Evolutionary conservation across 1,140 invertebrate species (phyloP), one percentile per base, ranked within the genome.

Genomic region (Penaeus vannamei): DNA sequence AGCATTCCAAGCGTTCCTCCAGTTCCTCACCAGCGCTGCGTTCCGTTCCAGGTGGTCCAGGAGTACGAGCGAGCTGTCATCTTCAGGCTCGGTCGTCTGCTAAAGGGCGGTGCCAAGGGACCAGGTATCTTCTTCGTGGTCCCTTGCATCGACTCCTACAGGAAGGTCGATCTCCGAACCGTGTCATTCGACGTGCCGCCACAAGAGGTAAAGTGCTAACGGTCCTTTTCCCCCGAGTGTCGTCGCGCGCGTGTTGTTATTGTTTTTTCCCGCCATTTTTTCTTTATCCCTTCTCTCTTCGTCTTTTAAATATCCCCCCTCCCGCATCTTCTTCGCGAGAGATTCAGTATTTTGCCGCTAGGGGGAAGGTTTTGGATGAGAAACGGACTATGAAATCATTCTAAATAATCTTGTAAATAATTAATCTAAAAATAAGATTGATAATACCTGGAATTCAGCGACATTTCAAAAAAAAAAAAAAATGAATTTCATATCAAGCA

Each of bases 151-250:
- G 94, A 95, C 89, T 93, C 93, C 53, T 94, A 94, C 92, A 93
- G 92, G 61, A 94, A 94, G 91, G 93, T 95, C 59, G 95, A 95
- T 92, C 92, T 95, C 62, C 92, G 94, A 90, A 94, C 94, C n/a
- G 93, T 94, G 23, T 94, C 94, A 2, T 95, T 95, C 92, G 94
- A 95, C 92, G 94, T 95, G 5, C 94, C 94, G 22, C 94, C 94
- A 64, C 94, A 95, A 92, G 94, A 95, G 93, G 94, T 94, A 92
- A 92, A 36, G 83, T 79, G 32, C 64, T 76, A 32, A 29, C 82
- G 92, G 22, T 36, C 53, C 66, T 23, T 66, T 46, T 23, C 46
- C 23, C 23, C 61, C 29, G 53, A 29, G 29, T 66, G 64, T 23
- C 66, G 19, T 29, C 14, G 23, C n/a, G 64, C 66, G 26, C 20